These are phyloP conservation scores for Drosophila infuscata DNA, from an alignment of 2,888 invertebrate species.

Conservation along the genomic window DNA sequence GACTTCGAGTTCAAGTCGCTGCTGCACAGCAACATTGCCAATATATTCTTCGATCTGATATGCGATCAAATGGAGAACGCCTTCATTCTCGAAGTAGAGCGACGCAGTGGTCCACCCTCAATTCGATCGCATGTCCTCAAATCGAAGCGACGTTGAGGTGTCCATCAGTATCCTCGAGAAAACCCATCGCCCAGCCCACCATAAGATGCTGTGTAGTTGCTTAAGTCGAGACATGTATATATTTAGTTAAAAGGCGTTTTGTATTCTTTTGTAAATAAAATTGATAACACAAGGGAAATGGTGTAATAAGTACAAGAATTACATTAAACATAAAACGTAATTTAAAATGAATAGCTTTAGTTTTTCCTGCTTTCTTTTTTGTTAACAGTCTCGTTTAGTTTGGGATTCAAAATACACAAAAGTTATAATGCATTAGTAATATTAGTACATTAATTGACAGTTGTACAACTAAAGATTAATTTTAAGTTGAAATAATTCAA, in stretches of 20 bases:
- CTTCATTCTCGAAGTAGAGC: conserved; percentile 93
- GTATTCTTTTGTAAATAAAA: conserved; percentile 69
- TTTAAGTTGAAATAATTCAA: conserved; percentile 37
- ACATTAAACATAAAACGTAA: conserved; percentile 21
- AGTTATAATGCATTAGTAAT: conserved; percentile 12
- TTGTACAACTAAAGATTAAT: conserved; percentile 22
- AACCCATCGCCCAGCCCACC: not conserved
- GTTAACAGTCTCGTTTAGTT: conserved; percentile 66
- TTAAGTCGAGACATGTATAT: conserved; percentile 36
- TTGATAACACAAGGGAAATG: conserved; percentile 37
- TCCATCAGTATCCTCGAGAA: not conserved
- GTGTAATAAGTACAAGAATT: conserved; percentile 66
- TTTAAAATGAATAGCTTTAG: conserved; percentile 38
- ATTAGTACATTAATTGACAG: conserved; percentile 65
- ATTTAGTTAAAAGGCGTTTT: conserved; percentile 45
- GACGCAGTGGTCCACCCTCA: conserved; percentile 91
- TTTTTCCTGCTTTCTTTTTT: conserved; percentile 6
- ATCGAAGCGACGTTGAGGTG: conserved; percentile 76
- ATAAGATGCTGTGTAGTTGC: conserved; percentile 10
- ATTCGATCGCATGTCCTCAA: conserved; percentile 85
- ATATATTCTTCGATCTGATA: conserved; percentile 97
- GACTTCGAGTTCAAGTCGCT: conserved; percentile 96
- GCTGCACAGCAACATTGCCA: conserved; percentile 94
- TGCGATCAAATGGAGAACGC: conserved; percentile 98
- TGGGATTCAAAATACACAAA: conserved; percentile 33